A percentile compares a stretch with the other conserved stretches of the same genome.
These are phyloP conservation scores for Metaphire vulgaris DNA, from an alignment of 1,140 invertebrate species.

Conservation along the genomic window DNA sequence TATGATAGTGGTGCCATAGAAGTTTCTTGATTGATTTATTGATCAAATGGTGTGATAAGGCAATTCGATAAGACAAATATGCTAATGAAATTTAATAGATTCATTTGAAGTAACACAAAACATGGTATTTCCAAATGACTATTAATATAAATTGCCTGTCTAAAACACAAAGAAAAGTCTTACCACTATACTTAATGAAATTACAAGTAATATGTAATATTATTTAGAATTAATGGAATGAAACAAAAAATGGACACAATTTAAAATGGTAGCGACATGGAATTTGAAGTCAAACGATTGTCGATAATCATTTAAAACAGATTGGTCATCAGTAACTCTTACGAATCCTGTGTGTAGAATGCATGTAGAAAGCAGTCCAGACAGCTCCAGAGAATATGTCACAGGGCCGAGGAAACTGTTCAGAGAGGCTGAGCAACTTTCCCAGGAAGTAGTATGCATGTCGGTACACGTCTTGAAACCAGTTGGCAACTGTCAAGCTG, in stretches of 20 bases:
- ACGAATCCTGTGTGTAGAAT: constrained; percentile 37
- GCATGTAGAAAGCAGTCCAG: constrained; percentile 43
- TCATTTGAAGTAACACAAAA: no score
- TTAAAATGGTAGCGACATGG: neutral
- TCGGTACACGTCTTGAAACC: constrained; percentile 40
- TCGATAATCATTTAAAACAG: neutral
- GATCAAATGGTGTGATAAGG: no score
- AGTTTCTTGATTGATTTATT: no score
- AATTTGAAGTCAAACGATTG: neutral
- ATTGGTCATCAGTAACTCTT: neutral
- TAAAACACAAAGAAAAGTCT: no score
- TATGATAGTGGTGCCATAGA: no score
- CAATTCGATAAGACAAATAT: no score
- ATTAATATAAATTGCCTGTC: no score
- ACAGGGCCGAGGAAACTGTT: constrained; percentile 43
- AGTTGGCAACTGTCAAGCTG: constrained; percentile 37
- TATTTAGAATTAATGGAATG: neutral
- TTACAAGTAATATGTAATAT: neutral
- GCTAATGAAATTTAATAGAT: no score
- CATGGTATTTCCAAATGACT: no score
- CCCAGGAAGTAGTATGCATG: constrained; percentile 43
- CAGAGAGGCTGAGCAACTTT: constrained; percentile 36
- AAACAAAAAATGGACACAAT: neutral
- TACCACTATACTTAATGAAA: neutral
- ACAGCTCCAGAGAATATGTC: constrained; percentile 42